These are phyloP conservation scores for Aphyosemion australe DNA, from an alignment of 2,113 vertebrate genomes.

Conservation along the genomic window DNA sequence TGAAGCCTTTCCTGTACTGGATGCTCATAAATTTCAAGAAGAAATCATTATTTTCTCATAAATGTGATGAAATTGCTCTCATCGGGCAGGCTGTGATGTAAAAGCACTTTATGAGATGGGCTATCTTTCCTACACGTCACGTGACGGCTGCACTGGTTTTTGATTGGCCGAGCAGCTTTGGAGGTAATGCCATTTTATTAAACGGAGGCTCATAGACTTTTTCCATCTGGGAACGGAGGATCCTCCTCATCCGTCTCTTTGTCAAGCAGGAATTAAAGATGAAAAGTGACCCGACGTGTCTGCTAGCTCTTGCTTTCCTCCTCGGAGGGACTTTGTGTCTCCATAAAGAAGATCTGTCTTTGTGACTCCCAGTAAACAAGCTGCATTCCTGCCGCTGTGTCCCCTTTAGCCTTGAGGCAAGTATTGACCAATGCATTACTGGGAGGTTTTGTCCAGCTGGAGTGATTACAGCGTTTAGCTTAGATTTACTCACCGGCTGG, in stretches of 20 bases:
- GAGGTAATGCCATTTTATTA: conserved; percentile 64
- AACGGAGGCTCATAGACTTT: conserved; percentile 56
- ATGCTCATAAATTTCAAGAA: conserved; percentile 72
- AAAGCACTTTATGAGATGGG: conserved; percentile 72
- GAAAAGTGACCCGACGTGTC: conserved; percentile 54
- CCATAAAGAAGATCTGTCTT: conserved; percentile 37
- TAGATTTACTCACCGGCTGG: conserved; percentile 47
- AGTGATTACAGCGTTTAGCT: conserved; percentile 65
- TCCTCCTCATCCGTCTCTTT: conserved; percentile 53
- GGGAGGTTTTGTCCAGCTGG: conserved; percentile 54
- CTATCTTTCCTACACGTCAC: conserved; percentile 56
- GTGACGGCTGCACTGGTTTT: conserved; percentile 36
- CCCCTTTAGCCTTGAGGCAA: conserved; percentile 52
- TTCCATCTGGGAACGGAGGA: conserved; percentile 55
- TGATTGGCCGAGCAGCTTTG: conserved; percentile 53
- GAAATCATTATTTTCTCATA: conserved; percentile 83
- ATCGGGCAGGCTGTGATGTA: conserved; percentile 62
- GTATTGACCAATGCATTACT: conserved; percentile 63
- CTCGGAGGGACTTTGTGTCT: conserved; percentile 38
- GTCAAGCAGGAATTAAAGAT: conserved; percentile 66
- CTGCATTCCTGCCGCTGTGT: conserved; percentile 50
- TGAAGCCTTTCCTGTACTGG: conserved; percentile 62
- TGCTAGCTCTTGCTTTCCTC: conserved; percentile 18
- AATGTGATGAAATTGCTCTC: conserved; percentile 78
- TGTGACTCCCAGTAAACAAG: conserved; percentile 59